phyloP scores from a whole-genome alignment of 2,797 vertebrate species.

The Chrysolophus pictus region DNA sequence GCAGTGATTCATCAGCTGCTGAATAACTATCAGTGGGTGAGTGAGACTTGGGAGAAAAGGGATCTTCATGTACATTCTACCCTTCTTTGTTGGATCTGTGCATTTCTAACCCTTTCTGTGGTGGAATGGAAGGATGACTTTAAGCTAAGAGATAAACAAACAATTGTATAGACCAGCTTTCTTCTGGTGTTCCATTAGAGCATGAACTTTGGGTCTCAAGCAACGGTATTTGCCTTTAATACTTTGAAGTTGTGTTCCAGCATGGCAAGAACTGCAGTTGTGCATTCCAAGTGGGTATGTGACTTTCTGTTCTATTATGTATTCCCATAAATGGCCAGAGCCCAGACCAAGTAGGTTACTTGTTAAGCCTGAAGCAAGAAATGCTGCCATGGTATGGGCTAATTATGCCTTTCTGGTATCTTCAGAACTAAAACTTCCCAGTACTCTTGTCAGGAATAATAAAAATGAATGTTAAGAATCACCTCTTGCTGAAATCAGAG shows the following conservation, averaged over 20 bases:
- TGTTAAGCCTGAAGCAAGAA: conserved; percentile 8
- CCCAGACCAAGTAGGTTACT: not conserved
- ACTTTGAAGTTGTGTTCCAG: not conserved
- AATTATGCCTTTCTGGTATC: not conserved
- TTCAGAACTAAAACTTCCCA: conserved; percentile 9
- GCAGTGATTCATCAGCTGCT: conserved; percentile 38
- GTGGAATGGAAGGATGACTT: not conserved
- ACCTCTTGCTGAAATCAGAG: not conserved
- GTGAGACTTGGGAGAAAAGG: conserved; percentile 6
- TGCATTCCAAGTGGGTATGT: not conserved
- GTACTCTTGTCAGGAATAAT: not conserved
- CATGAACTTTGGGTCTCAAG: not conserved
- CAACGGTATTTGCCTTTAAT: not conserved
- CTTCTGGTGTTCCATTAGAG: not conserved
- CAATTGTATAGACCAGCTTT: not conserved
- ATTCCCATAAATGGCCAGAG: conserved; percentile 42
- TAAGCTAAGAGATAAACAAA: not conserved
- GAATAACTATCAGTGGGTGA: conserved; percentile 1
- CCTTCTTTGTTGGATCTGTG: not conserved
- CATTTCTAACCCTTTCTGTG: not conserved
- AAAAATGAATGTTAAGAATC: not conserved
- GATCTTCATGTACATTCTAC: not conserved
- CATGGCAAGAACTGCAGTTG: not conserved
- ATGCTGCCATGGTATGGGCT: not conserved
- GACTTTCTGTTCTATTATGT: not conserved